Percentiles rank a stretch among this genome's conserved stretches.
phyloP scores from a whole-genome alignment of 2,797 vertebrate genomes.

The Oophaga sylvatica region DNA sequence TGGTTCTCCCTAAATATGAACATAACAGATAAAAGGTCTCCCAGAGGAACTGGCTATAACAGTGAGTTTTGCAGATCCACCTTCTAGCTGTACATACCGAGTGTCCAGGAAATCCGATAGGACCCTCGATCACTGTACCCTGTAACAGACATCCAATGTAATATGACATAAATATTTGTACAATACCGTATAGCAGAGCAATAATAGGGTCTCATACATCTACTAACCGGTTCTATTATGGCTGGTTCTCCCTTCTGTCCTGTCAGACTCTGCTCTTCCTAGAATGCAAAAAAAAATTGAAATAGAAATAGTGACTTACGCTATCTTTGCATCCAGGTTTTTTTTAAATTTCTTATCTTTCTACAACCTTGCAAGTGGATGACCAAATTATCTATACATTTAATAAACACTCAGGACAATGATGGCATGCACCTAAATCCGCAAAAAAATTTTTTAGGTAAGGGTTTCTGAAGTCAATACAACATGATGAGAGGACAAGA shows the following conservation, averaged over 20 bases:
- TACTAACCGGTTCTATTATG: constrained; percentile 82
- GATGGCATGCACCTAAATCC: too few relatives aligned
- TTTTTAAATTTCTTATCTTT: neutral
- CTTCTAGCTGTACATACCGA: constrained; percentile 33
- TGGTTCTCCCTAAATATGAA: constrained; percentile 75
- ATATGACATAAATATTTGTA: neutral
- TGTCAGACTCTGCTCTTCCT: constrained; percentile 68
- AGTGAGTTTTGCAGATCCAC: neutral
- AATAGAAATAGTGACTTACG: neutral
- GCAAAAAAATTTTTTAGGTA: neutral
- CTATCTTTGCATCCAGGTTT: neutral
- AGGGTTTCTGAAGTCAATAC: neutral
- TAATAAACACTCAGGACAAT: too few relatives aligned
- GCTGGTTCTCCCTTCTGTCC: constrained; percentile 88
- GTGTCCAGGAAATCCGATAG: constrained; percentile 79
- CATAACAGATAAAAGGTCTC: neutral
- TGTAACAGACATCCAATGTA: constrained; percentile 63
- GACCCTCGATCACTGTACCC: constrained; percentile 80
- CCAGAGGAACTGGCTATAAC: neutral
- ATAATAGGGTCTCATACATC: neutral
- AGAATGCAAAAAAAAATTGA: neutral
- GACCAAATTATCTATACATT: too few relatives aligned
- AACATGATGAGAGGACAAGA: neutral
- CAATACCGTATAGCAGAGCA: neutral
- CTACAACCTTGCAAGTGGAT: neutral